Evolutionary conservation across 2,113 vertebrate species (phyloP), one percentile per base, ranked within the genome.

Genomic region (Gymnarchus niloticus): DNA sequence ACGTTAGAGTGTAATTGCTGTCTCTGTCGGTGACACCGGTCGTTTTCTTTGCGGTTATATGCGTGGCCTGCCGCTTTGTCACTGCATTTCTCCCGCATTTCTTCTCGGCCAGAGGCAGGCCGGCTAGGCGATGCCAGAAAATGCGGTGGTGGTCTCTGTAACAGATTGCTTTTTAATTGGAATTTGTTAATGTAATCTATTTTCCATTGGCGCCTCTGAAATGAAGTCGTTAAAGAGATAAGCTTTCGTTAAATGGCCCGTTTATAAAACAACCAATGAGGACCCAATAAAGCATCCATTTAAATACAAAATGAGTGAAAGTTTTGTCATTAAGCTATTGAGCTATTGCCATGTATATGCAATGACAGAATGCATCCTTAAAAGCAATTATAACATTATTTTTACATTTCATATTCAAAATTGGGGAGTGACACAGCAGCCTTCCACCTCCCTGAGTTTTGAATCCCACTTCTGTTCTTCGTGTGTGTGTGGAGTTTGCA

Each of bases 161-260:
- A 87, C 86, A 90, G 89, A 89, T 83, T 78, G 87, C 56, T 33
- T 87, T 90, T 85, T 90, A 89, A 92, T 87, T 87, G 86, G 89
- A 90, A 90, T 91, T 88, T 87, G 90, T 90, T 89, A 83, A 87
- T 84, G 46, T 87, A 90, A 92, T 93, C 84, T 88, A 93, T 90
- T 88, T 83, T 80, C 46, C 86, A 41, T 85, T 88, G 87, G 59
- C 87, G 87, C 85, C 86, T 89, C 86, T 17, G 52, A 90, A 91
- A 92, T 87, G 46, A 85, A 92, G 90, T 89, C 88, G 28, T 93
- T 93, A 91, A 88, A 89, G 86, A 91, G 88, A 92, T 93, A 90
- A 94, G 90, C 89, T 84, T 52, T 83, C 61, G 86, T 87, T 91
- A 89, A 92, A 90, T 88, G 57, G 59, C n/a, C 69, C 87, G 88